Percentiles rank a stretch among this genome's conserved stretches.
Conservation (phyloP, 2,797 vertebrate species). For the Otus scops region DNA sequence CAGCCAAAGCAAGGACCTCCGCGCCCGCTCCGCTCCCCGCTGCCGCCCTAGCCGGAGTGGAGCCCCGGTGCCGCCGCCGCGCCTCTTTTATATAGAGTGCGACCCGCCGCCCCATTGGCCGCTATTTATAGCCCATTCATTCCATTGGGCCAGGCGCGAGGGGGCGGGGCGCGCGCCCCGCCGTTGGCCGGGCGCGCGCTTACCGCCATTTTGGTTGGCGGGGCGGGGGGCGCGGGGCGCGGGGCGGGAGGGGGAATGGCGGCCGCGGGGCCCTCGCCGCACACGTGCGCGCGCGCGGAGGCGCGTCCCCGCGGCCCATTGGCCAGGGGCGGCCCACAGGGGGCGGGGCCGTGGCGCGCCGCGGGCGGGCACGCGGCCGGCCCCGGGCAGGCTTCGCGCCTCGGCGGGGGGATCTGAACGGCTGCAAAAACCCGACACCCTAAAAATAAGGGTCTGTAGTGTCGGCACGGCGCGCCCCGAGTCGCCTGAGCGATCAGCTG, state of each 20-base stretch:
- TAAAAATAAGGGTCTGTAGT: background rate
- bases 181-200: background rate
- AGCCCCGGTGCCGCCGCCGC: background rate
- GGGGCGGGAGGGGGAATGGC: fast-evolving
- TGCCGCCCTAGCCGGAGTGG: background rate
- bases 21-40: background rate
- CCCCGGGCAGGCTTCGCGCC: background rate
- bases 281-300: fast-evolving
- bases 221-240: fast-evolving
- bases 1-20: background rate
- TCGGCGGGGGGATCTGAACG: fast-evolving
- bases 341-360: fast-evolving
- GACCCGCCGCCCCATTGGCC: conserved; percentile 80
- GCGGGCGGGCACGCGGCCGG: fast-evolving
- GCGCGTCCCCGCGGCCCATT: fast-evolving
- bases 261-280: fast-evolving
- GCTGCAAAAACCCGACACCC: fast-evolving
- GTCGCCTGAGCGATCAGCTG: fast-evolving
- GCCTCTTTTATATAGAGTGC: conserved; percentile 74
- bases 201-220: conserved; percentile 20
- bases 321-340: fast-evolving
- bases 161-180: background rate
- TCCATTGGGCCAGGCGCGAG: conserved; percentile 74
- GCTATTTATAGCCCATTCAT: conserved; percentile 88
- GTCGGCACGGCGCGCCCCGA: fast-evolving